Base-by-base conservation (phyloP, 1,140 invertebrate species). In the Berghia stephanieae region DNA sequence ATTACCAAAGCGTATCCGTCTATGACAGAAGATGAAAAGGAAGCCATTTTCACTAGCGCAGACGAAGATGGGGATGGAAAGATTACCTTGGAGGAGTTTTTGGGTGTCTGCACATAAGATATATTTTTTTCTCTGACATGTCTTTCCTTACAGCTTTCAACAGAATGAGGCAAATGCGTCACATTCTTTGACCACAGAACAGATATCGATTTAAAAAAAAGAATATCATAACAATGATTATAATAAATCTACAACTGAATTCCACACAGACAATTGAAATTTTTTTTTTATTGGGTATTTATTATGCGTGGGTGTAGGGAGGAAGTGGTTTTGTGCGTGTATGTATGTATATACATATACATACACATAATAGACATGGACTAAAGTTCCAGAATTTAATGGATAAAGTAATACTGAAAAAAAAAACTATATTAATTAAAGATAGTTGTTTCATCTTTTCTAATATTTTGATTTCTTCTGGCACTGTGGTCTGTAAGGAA, bases 1-100 rank as follows among this genome's bases (percentile, higher is more conserved):
- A 96, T 98, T 95, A 95, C 94, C 66, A 95, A 95, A 88, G 91
- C 97, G 27, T 96, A 96, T 0, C 96, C 98, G 88, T 93, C 94
- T 81, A 90, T 98, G 16, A 95, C 94, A 18, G 94, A 96, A 81
- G 93, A 95, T 81, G 96, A 98, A 86, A 94, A 96, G 21, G 94
- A 96, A 80, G 95, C 96, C 82, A 96, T 98, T 94, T 96, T 98
- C 80, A 93, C 93, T 82, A 95, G 96, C 88, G 96, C 96, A 40
- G 95, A 96, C 90, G 89, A 95, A 1, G 94, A 97, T 86, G 95
- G 95, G 0, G 95, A 96, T 85, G 82, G 84, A 16, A 40, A 49
- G 18, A 69, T 78, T 40, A 52, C 57, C 6, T 44, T 78, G 13
- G 34, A 78, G 0, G 78, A 78, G 49, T 72, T 78, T 27, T 8